Conservation (phyloP, 2,888 invertebrate species). For the Muscina levida region DNA sequence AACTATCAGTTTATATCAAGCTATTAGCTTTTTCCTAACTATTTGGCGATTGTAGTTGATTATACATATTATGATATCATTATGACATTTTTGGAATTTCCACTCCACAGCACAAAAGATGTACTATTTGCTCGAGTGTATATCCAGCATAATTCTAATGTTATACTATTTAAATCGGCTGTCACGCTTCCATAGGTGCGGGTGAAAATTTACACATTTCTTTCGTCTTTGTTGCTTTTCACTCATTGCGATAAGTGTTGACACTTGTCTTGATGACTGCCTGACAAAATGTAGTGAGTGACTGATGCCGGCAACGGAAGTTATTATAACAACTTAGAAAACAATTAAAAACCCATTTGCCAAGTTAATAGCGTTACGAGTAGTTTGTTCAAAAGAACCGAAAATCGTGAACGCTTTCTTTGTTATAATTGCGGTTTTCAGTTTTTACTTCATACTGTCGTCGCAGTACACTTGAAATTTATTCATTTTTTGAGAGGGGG, state of each 20-base stretch:
- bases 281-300: background rate
- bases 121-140: too few species aligned
- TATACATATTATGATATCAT: too few species aligned
- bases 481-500: background rate
- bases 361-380: conserved; percentile 43
- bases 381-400: conserved; percentile 6
- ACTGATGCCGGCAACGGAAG: conserved; percentile 48
- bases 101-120: too few species aligned
- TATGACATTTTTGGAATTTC: too few species aligned
- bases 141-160: too few species aligned
- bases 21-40: too few species aligned
- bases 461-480: background rate
- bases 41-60: too few species aligned
- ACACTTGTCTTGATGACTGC: conserved; percentile 12
- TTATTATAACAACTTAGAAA: conserved; percentile 62
- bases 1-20: too few species aligned
- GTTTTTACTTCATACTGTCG: conserved; percentile 22
- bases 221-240: conserved; percentile 9
- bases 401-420: conserved; percentile 41
- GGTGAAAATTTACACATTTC: conserved; percentile 32
- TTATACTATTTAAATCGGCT: background rate
- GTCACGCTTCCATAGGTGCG: conserved; percentile 20
- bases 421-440: conserved; percentile 38
- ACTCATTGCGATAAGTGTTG: conserved; percentile 7
- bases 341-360: conserved; percentile 67